phyloP scores from a whole-genome alignment of 2,888 invertebrate genomes.

The Psococerastis gibbosa region DNA sequence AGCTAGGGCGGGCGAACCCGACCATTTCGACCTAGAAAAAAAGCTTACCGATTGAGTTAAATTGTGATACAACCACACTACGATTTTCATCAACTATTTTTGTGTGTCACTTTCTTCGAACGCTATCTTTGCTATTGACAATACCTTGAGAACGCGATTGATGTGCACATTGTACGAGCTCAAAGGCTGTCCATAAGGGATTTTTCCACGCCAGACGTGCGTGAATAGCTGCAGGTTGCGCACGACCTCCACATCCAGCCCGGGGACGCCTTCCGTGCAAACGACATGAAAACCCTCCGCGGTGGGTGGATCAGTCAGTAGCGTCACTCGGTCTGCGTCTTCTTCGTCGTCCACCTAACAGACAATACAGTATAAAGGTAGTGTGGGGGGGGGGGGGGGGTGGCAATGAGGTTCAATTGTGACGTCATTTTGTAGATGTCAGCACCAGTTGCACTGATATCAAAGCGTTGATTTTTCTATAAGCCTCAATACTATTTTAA shows the following conservation, averaged over 20 bases:
- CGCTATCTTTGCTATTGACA: conserved; percentile 1
- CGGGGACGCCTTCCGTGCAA: conserved; percentile 58
- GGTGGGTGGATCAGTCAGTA: conserved; percentile 51
- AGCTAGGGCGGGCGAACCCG: too few species aligned
- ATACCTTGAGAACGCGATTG: conserved; percentile 33
- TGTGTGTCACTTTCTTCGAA: conserved; percentile 2
- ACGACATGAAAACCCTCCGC: conserved; percentile 62
- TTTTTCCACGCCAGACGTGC: conserved; percentile 55
- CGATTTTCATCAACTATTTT: neutral
- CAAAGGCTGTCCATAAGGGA: conserved; percentile 30
- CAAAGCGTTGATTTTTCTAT: too few species aligned
- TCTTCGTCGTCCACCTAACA: conserved; percentile 59
- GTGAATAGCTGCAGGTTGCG: conserved; percentile 66
- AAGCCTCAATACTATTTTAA: too few species aligned
- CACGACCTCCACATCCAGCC: conserved; percentile 44
- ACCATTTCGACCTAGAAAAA: too few species aligned
- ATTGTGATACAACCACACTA: too few species aligned
- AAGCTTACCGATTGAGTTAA: too few species aligned
- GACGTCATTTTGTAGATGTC: too few species aligned
- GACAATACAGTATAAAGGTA: conserved; percentile 13
- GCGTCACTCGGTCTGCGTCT: conserved; percentile 54
- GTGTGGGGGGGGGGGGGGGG: too few species aligned
- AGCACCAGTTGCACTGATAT: too few species aligned
- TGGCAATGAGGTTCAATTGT: too few species aligned
- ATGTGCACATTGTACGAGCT: conserved; percentile 30